Base-by-base conservation (phyloP, 2,888 invertebrate genomes). In the Lottia gigantea region DNA sequence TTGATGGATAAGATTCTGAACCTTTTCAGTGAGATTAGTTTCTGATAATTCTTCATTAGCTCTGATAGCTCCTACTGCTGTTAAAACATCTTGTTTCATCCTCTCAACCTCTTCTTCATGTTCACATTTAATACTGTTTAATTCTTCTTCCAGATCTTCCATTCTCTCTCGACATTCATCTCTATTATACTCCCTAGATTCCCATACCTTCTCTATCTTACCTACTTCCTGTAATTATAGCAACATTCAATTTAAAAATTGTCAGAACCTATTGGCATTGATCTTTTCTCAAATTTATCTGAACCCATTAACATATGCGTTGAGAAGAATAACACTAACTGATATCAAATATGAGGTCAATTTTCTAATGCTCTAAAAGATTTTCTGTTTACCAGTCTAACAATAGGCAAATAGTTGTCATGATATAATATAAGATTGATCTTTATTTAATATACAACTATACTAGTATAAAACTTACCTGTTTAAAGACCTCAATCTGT, bases 31-130 rank as follows among this genome's bases (percentile, higher is more conserved):
- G 63, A 77, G 78, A 47, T 81, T 78, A 4, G 74, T 77, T 72
- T 83, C 85, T 8, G 80, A 78, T 63, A 81, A 78, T 47, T 83
- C 82, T 66, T 85, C 85, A 66, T 81, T 83, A 25, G 83, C 84
- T 66, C 78, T 77, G 71, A 85, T 84, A 40, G 85, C 85, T 75
- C 83, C 82, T 11, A 85, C 83, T 15, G 85, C 85, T 45, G 91
- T 91, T 76, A 90, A 82, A 46, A 89, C 88, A 68, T 88, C 88
- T 68, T 89, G 85, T 70, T 83, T 79, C 25, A 83, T 80, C 64
- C 85, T 81, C 67, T 88, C 88, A 47, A 86, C 80, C 70, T 90
- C 83, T 15, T 83, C 84, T 7, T 85, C 84, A 68, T 90, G 80
- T 71, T 90, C 89, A 7, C 87, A 85, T 67, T 86, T 87, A 69